Conservation (phyloP, 1,140 invertebrate genomes). For the Polypedilum pembai region DNA sequence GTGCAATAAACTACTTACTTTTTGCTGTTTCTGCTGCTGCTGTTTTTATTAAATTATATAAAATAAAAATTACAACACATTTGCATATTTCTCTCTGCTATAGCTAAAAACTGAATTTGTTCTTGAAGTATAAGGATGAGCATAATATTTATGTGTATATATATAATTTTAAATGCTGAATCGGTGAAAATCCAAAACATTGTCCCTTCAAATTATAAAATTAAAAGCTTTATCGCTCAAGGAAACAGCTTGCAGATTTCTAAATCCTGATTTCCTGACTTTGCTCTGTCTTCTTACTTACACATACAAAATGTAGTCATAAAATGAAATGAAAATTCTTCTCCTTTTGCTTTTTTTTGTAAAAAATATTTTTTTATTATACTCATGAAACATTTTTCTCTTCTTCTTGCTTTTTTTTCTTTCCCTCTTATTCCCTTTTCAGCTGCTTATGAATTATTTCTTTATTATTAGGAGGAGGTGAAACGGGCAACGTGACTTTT, state of each 20-base stretch:
- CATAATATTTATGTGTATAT: no score
- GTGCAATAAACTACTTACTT: slow-evolving; percentile 18
- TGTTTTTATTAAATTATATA: slow-evolving; percentile 2
- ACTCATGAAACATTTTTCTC: neutral
- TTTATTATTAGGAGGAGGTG: neutral
- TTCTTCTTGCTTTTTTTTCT: neutral
- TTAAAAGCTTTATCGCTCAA: slow-evolving; percentile 1
- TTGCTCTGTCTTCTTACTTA: neutral
- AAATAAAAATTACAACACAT: neutral
- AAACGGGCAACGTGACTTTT: no score
- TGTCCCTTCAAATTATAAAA: slow-evolving; percentile 15
- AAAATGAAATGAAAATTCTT: slow-evolving; percentile 18
- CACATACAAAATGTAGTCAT: neutral
- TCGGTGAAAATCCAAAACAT: neutral
- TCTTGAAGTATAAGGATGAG: neutral
- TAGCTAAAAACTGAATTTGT: neutral
- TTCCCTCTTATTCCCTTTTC: neutral
- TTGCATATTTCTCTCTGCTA: neutral
- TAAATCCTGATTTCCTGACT: slow-evolving; percentile 17
- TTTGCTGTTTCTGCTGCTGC: neutral
- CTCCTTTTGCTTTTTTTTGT: neutral
- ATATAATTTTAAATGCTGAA: neutral
- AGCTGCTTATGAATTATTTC: slow-evolving; percentile 7
- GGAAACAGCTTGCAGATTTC: slow-evolving; percentile 16
- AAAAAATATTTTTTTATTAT: neutral